A percentile compares a stretch with the other conserved stretches of the same genome.
These are phyloP conservation scores for Idaea straminata DNA, from an alignment of 2,888 invertebrate genomes.

Conservation along the genomic window DNA sequence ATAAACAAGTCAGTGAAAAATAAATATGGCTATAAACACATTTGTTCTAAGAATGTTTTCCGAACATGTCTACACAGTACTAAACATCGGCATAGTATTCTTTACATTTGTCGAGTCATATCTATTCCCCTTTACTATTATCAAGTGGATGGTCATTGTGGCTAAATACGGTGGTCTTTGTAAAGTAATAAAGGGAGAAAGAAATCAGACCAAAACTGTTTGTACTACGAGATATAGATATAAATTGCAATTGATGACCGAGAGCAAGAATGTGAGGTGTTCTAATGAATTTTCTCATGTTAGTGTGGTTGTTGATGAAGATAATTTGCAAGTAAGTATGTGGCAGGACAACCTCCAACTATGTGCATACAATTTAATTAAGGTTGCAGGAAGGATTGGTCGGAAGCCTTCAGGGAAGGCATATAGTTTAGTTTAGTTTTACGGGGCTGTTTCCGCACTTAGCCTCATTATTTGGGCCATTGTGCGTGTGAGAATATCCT, in stretches of 20 bases:
- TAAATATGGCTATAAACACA: slow-evolving; percentile 17
- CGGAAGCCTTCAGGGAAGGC: too few relatives aligned
- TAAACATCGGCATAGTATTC: slow-evolving; percentile 43
- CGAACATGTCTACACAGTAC: slow-evolving; percentile 30
- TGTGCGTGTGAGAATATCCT: too few relatives aligned
- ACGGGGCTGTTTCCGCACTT: too few relatives aligned
- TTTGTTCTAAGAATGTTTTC: slow-evolving; percentile 32
- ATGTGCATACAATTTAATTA: background rate
- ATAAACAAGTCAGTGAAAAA: too few relatives aligned
- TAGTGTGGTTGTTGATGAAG: slow-evolving; percentile 42
- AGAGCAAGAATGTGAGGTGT: slow-evolving; percentile 25
- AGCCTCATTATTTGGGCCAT: too few relatives aligned
- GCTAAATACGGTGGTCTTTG: slow-evolving; percentile 43
- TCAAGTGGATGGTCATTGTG: slow-evolving; percentile 52
- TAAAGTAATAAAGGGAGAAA: slow-evolving; percentile 16
- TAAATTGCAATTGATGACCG: slow-evolving; percentile 45
- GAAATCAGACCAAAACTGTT: slow-evolving; percentile 18
- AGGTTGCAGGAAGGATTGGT: background rate
- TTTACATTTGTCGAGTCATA: slow-evolving; percentile 51
- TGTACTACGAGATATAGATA: slow-evolving; percentile 38
- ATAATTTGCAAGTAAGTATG: slow-evolving; percentile 42
- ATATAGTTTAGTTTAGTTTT: too few relatives aligned
- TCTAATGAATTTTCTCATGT: slow-evolving; percentile 43
- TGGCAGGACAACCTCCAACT: background rate
- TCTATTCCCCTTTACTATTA: slow-evolving; percentile 45